phyloP scores from a whole-genome alignment of 2,113 vertebrate genomes.

The Equus quagga region DNA sequence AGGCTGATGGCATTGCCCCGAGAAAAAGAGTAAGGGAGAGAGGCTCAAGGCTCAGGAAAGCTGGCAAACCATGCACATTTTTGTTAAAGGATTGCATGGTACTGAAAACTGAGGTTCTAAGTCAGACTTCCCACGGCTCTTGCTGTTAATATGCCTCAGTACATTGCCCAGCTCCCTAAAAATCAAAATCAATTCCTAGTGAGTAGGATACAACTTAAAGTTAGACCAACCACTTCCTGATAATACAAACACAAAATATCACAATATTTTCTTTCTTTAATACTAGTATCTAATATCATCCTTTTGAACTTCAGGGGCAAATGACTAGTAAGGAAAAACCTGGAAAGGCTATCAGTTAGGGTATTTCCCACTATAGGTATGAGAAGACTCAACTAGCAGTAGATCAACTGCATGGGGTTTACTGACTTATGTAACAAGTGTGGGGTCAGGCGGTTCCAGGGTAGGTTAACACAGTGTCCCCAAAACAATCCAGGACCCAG shows the following conservation, averaged over 20 bases:
- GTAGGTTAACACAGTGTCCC: neutral
- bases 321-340: neutral
- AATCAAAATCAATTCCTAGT: neutral
- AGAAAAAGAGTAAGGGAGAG: neutral
- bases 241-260: neutral
- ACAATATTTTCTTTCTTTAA: neutral
- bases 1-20: neutral
- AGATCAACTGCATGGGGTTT: neutral
- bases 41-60: neutral
- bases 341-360: neutral
- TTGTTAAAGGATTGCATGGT: neutral
- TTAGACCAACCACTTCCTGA: neutral
- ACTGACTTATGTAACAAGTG: neutral
- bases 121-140: neutral
- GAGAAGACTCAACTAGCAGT: neutral
- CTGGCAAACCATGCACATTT: neutral
- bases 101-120: neutral
- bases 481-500: neutral
- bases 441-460: neutral
- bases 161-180: neutral
- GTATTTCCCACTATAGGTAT: neutral
- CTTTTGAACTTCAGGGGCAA: neutral
- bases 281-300: neutral
- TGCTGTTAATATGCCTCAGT: neutral
- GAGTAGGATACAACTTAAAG: neutral